Percentiles rank a stretch among this genome's conserved stretches.
Conservation (phyloP, 2,888 invertebrate genomes). For the Junonia oenone region DNA sequence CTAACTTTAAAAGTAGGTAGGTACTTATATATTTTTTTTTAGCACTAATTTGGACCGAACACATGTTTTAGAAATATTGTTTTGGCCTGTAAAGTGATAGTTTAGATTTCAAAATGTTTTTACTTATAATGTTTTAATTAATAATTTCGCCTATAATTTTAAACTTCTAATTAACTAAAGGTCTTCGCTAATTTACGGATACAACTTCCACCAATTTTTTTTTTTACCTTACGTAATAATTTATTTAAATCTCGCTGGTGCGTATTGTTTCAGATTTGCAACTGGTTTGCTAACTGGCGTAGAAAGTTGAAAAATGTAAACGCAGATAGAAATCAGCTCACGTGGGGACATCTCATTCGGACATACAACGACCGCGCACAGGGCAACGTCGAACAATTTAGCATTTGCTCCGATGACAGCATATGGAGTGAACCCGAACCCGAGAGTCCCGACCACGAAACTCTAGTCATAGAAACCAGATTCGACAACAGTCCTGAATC, state of each 20-base stretch:
- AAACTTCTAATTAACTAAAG: too few species aligned
- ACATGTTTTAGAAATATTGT: too few species aligned
- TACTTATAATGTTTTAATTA: too few species aligned
- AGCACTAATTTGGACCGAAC: too few species aligned
- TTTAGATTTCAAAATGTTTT: neutral
- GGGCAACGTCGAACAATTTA: constrained; percentile 89
- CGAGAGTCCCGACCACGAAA: constrained; percentile 43
- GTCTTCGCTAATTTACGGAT: too few species aligned
- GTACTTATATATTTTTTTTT: too few species aligned
- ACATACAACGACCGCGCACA: constrained; percentile 87
- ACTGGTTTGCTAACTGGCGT: constrained; percentile 92
- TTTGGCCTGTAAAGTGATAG: neutral
- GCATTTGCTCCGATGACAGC: constrained; percentile 88
- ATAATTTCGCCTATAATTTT: too few species aligned
- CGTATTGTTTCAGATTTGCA: constrained; percentile 80
- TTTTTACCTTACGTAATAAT: too few species aligned
- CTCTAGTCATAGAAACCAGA: constrained; percentile 46
- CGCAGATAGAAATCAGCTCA: constrained; percentile 82
- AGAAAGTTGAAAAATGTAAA: constrained; percentile 88
- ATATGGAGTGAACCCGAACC: constrained; percentile 86
- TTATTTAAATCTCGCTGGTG: neutral
- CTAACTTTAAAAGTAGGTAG: too few species aligned
- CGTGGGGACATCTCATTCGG: constrained; percentile 86
- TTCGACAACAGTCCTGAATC: constrained; percentile 50
- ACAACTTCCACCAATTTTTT: too few species aligned